These are phyloP conservation scores for Leucania comma DNA, from an alignment of 2,888 invertebrate species.

Conservation along the genomic window DNA sequence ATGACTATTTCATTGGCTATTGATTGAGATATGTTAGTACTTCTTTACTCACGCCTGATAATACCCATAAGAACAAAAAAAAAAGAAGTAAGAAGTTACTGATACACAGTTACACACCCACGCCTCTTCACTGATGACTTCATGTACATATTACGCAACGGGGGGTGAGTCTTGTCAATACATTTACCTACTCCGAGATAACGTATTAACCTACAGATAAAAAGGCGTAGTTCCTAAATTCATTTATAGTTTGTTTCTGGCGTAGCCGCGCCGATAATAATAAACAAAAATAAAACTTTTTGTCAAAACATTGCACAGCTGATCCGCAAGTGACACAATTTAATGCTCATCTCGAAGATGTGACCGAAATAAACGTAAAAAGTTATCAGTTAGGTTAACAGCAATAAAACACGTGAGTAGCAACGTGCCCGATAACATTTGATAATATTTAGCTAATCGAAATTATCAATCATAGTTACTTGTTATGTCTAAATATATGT, in stretches of 20 bases:
- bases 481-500: conserved; percentile 28
- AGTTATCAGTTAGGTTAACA: conserved; percentile 27
- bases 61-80: not conserved
- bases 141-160: conserved; percentile 6
- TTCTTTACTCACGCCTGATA: not conserved
- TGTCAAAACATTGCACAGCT: conserved; percentile 10
- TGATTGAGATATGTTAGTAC: not conserved
- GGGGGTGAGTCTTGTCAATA: conserved; percentile 16
- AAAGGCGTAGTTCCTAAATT: conserved; percentile 14
- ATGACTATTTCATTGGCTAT: too few species aligned
- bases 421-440: conserved; percentile 53
- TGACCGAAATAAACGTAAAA: conserved; percentile 18
- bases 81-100: not conserved
- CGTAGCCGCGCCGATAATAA: too few species aligned
- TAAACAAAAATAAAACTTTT: conserved; percentile 2
- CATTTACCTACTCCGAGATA: conserved; percentile 5
- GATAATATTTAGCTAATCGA: conserved; percentile 38
- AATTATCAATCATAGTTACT: conserved; percentile 30
- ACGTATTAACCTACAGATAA: not conserved
- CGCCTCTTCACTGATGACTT: conserved; percentile 1
- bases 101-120: not conserved
- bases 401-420: conserved; percentile 36
- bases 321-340: conserved; percentile 23
- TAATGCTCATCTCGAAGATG: conserved; percentile 23
- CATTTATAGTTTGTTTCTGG: not conserved